These are phyloP conservation scores for Nymphalis io DNA, from an alignment of 1,140 invertebrate genomes.

Conservation along the genomic window DNA sequence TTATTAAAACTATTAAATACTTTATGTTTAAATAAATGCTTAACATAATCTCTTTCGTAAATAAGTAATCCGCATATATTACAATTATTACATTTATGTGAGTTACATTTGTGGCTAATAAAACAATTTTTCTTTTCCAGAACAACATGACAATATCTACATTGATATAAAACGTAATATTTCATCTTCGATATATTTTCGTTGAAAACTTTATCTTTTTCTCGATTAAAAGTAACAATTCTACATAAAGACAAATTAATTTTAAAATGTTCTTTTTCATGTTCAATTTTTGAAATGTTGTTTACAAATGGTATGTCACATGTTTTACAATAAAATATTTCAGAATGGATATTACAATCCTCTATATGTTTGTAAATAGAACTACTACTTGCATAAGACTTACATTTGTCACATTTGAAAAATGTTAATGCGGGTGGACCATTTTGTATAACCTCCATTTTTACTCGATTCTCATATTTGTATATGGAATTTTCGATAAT, in stretches of 20 bases:
- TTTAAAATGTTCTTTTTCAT: conserved; percentile 48
- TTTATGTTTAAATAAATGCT: conserved; percentile 52
- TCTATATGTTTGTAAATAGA: conserved; percentile 45
- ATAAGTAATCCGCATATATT: conserved; percentile 50
- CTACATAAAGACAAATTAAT: conserved; percentile 45
- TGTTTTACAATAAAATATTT: conserved; percentile 47
- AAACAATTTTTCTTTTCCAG: conserved; percentile 40
- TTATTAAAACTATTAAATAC: conserved; percentile 45
- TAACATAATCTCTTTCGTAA: conserved; percentile 38
- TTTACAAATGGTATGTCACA: conserved; percentile 53
- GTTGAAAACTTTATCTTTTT: conserved; percentile 48
- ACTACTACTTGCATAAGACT: conserved; percentile 44
- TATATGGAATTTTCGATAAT: conserved; percentile 57
- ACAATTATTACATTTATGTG: conserved; percentile 47
- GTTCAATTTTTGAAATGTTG: conserved; percentile 28
- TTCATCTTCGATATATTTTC: conserved; percentile 29
- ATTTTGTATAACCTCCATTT: conserved; percentile 53
- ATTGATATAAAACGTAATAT: conserved; percentile 55
- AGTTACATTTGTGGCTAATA: conserved; percentile 46
- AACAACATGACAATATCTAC: conserved; percentile 56
- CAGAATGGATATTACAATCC: conserved; percentile 34
- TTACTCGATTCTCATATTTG: conserved; percentile 53
- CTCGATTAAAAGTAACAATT: conserved; percentile 55
- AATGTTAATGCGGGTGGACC: conserved; percentile 47
- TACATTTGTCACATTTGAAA: conserved; percentile 61